These are phyloP conservation scores for Melanotus villosus DNA, from an alignment of 2,888 invertebrate species.

Conservation along the genomic window DNA sequence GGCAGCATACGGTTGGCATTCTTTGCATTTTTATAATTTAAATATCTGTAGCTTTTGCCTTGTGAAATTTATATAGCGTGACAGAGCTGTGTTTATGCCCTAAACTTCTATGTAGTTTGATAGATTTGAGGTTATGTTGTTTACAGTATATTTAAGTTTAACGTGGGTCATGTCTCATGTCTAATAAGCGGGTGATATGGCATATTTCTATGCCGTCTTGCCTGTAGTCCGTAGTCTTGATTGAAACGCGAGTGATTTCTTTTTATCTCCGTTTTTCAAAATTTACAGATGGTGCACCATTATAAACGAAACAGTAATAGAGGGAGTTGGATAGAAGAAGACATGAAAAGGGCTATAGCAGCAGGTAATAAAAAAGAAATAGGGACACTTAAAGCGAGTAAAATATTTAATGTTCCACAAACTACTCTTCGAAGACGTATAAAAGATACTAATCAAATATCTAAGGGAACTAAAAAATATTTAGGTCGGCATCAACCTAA, in stretches of 20 bases:
- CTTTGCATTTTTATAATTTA: no score
- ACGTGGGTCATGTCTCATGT: no score
- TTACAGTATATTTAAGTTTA: background rate
- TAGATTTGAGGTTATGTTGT: background rate
- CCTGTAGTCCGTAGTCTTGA: background rate
- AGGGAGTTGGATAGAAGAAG: background rate
- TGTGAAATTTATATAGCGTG: background rate
- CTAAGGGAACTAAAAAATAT: background rate
- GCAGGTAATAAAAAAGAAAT: conserved; percentile 29
- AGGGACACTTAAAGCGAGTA: conserved; percentile 29
- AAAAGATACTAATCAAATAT: background rate
- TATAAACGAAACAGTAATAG: background rate
- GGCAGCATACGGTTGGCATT: no score
- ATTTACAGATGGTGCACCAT: background rate
- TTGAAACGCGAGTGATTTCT: background rate
- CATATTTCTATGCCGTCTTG: background rate
- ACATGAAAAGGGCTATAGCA: conserved; percentile 25
- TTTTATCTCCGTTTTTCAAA: background rate
- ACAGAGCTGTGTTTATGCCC: background rate
- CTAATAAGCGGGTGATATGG: background rate
- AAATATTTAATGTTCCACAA: conserved; percentile 28
- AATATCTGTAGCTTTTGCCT: background rate
- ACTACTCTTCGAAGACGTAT: conserved; percentile 21
- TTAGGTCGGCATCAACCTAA: background rate
- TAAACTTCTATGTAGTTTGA: background rate